phyloP scores from a whole-genome alignment of 1,140 invertebrate genomes.

The Colletes latitarsis region DNA sequence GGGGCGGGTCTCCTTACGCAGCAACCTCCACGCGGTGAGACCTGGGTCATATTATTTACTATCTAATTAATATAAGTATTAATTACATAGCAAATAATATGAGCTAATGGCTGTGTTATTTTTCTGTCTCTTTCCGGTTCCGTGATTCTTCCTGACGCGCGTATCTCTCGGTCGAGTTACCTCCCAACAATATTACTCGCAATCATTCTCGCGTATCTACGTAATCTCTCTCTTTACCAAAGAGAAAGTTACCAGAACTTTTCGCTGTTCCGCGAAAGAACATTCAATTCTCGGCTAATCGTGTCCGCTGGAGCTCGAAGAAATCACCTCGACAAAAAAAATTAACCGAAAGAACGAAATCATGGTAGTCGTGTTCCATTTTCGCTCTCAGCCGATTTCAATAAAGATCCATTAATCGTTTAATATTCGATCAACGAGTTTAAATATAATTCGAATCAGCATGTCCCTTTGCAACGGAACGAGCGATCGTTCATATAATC shows the following conservation, averaged over 20 bases:
- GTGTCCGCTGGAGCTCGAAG: neutral
- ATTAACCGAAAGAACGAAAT: neutral
- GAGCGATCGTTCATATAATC: conserved; percentile 28
- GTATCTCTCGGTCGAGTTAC: neutral
- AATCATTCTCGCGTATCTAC: neutral
- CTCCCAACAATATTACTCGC: neutral
- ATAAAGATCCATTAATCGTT: no score
- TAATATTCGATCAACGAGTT: no score
- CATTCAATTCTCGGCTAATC: conserved; percentile 11
- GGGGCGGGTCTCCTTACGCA: no score
- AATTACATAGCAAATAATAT: no score
- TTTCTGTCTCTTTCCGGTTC: neutral
- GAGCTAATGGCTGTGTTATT: no score
- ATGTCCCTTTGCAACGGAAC: conserved; percentile 20
- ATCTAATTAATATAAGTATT: no score
- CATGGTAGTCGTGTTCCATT: no score
- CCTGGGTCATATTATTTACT: no score
- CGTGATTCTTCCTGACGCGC: neutral
- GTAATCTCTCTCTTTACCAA: neutral
- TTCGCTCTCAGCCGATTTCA: no score
- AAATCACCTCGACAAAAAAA: neutral
- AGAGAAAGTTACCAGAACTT: neutral
- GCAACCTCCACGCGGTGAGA: no score
- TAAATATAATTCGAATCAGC: conserved; percentile 31
- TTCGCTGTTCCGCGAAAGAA: neutral